Base-by-base conservation (phyloP, 2,797 vertebrate species). In the Hemibagrus guttatus region DNA sequence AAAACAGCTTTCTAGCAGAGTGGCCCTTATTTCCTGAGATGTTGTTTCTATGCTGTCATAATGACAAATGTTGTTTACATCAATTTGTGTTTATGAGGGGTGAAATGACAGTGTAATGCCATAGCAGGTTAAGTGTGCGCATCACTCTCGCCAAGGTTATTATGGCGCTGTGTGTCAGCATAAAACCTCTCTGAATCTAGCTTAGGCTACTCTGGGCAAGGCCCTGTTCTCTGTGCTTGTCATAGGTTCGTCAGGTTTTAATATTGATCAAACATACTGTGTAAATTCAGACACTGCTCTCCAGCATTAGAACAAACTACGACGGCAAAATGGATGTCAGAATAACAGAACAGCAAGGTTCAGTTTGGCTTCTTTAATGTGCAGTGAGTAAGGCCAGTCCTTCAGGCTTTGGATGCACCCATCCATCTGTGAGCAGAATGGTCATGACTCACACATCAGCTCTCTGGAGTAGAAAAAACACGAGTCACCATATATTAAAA, bases 301-400 rank as follows among this genome's bases (percentile, higher is more conserved):
- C 39, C 39, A 89, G 85, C 84, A 85, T 61, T 54, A 85, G 87
- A 90, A 82, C 49, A 16, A 39, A 89, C 64, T 87, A 42, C 86
- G 6, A 86, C 86, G 89, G 91, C 89, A 92, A 94, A 93, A 94
- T 95, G 94, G 91, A 92, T 89, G 92, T 91, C 92, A 83, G 72
- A 92, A 89, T 91, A 90, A 90, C 92, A 93, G 90, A 49, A 76
- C 59, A 87, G 82, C 31, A 82, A 68, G 68, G 46, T n/a, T 88
- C 90, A 90, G 26, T 92, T 90, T 91, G 64, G 87, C 90, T 92
- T 91, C 92, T 92, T 94, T 95, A 91, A 95, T 92, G 90, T 91
- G 91, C 39, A 93, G 89, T 95, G 94, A 94, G 92, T 93, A 95
- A 95, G 91, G 89, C 91, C 90, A 84, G 75, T 89, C 92, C 90